Evolutionary conservation across 2,113 vertebrate genomes (phyloP).

Genomic region (Tragelaphus scriptus): DNA sequence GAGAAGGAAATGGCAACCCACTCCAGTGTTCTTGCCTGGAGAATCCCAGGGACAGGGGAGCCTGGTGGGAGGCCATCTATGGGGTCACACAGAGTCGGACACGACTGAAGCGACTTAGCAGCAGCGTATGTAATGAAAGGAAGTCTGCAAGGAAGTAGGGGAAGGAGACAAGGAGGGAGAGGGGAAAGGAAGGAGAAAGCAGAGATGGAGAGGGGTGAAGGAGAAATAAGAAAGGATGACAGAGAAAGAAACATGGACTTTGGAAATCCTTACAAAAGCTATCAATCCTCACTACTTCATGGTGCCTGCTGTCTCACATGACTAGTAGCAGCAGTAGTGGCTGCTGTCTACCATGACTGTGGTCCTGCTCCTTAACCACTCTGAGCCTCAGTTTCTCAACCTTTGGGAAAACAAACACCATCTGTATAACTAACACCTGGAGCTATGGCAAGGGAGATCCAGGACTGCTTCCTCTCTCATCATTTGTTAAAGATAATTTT

Average conservation of each 20-base stretch:
- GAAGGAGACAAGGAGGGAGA: not conserved
- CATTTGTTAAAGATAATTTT: constrained; percentile 27
- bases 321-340: not conserved
- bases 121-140: not conserved
- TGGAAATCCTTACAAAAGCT: not conserved
- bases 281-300: not conserved
- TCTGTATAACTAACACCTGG: constrained; percentile 53
- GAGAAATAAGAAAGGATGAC: not conserved
- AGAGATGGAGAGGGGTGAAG: not conserved
- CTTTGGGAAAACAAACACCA: constrained; percentile 62
- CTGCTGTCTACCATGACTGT: not conserved
- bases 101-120: too few species aligned
- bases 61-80: too few species aligned
- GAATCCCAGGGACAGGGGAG: too few species aligned
- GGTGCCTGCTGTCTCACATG: not conserved
- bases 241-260: not conserved
- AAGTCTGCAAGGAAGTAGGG: not conserved
- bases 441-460: constrained; percentile 67
- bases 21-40: too few species aligned
- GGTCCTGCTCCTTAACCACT: not conserved
- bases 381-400: not conserved
- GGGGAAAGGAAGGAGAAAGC: not conserved
- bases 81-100: too few species aligned
- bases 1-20: too few species aligned
- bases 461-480: not conserved